A percentile compares a stretch with the other conserved stretches of the same genome.
Evolutionary conservation across 2,888 invertebrate species (phyloP).

Genomic region (Andrena flavipes): DNA sequence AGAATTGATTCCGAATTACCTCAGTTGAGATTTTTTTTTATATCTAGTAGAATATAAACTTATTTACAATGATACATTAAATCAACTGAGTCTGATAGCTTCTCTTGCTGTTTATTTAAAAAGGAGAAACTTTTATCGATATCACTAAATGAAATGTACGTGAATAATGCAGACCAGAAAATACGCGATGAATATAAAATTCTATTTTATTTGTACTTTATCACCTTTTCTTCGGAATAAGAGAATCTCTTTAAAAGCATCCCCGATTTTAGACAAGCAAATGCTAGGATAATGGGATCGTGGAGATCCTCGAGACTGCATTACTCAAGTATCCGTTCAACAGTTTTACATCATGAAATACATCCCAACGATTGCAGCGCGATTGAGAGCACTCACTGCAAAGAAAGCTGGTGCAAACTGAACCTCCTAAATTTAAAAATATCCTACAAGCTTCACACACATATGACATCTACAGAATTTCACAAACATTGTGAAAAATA

Average conservation of each 20-base stretch:
- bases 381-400: constrained; percentile 10
- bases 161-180: background rate
- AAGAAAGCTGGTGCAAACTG: background rate
- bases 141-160: background rate
- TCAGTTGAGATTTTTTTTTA: too few species aligned
- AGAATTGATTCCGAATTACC: too few species aligned
- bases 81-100: background rate
- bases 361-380: background rate
- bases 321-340: background rate
- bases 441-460: background rate
- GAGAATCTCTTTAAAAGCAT: constrained; percentile 5
- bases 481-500: too few species aligned
- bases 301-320: background rate
- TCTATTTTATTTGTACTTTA: background rate
- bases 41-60: too few species aligned
- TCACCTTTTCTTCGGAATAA: background rate
- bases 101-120: background rate
- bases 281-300: constrained; percentile 2
- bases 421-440: background rate
- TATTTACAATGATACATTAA: too few species aligned
- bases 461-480: background rate
- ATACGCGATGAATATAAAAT: background rate
- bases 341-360: constrained; percentile 3
- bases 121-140: background rate
- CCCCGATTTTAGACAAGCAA: constrained; percentile 6